A percentile compares a stretch with the other conserved stretches of the same genome.
These are phyloP conservation scores for Eucera pruinosa DNA, from an alignment of 2,888 invertebrate genomes.

Conservation along the genomic window DNA sequence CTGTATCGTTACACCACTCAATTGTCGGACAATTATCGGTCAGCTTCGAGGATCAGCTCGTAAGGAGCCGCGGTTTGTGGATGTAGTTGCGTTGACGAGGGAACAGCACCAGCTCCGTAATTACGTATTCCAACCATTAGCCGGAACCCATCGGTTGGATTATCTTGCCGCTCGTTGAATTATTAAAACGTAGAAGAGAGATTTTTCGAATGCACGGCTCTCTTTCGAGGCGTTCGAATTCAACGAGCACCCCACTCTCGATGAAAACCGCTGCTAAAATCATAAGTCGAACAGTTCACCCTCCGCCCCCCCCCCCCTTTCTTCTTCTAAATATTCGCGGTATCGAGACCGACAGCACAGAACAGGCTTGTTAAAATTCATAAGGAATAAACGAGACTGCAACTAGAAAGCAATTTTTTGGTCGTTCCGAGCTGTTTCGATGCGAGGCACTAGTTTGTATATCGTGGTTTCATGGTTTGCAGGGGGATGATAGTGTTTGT, in stretches of 20 bases:
- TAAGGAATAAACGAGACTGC: constrained; percentile 28
- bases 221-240: constrained; percentile 7
- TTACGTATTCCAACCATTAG: constrained; percentile 43
- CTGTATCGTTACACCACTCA: not conserved
- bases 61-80: not conserved
- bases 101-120: not conserved
- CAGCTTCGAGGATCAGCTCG: not conserved
- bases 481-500: not conserved
- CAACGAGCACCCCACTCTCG: not conserved
- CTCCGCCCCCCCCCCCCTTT: not conserved
- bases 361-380: constrained; percentile 38
- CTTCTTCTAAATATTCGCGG: constrained; percentile 24
- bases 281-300: constrained; percentile 4
- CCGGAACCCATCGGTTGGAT: constrained; percentile 28
- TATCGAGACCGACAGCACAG: not conserved
- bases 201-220: not conserved
- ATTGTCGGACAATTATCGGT: constrained; percentile 8
- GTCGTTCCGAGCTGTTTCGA: not conserved
- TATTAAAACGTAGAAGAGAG: constrained; percentile 38
- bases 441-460: not conserved
- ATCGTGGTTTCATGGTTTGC: not conserved
- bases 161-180: constrained; percentile 52
- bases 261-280: constrained; percentile 3
- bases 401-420: not conserved
- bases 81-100: not conserved